phyloP scores from a whole-genome alignment of 2,113 vertebrate species.

The Peromyscus californicus region DNA sequence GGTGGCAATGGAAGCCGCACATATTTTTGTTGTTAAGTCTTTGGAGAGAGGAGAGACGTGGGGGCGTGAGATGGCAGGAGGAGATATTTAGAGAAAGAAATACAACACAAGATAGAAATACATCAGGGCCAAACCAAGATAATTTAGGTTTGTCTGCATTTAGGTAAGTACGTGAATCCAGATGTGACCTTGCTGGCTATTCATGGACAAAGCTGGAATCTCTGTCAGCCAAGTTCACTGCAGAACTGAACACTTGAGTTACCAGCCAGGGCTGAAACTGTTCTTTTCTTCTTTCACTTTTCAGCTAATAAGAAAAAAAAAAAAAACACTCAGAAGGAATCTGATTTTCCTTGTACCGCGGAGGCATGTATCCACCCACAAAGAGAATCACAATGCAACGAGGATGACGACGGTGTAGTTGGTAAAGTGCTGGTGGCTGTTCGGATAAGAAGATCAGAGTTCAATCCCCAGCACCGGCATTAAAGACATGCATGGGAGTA shows the following conservation, averaged over 20 bases:
- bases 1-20: not conserved
- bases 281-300: not conserved
- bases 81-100: slow-evolving; percentile 52
- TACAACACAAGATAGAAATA: slow-evolving; percentile 36
- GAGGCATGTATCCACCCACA: no score
- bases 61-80: slow-evolving; percentile 49
- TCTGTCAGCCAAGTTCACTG: not conserved
- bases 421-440: not conserved
- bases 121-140: slow-evolving; percentile 57
- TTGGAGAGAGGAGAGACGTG: slow-evolving; percentile 53
- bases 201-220: slow-evolving; percentile 61
- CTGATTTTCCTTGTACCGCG: not conserved
- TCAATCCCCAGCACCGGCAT: not conserved
- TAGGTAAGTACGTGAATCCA: slow-evolving; percentile 59
- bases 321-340: not conserved
- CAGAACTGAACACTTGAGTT: not conserved
- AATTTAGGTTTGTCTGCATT: slow-evolving; percentile 64
- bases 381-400: not conserved
- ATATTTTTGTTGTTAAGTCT: slow-evolving; percentile 68
- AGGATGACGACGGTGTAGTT: no score
- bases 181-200: slow-evolving; percentile 59
- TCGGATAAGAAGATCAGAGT: not conserved
- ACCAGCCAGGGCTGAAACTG: not conserved
- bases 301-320: not conserved
- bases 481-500: not conserved